Evolutionary conservation across 2,113 vertebrate genomes (phyloP).

Genomic region (Sylvietta virens): DNA sequence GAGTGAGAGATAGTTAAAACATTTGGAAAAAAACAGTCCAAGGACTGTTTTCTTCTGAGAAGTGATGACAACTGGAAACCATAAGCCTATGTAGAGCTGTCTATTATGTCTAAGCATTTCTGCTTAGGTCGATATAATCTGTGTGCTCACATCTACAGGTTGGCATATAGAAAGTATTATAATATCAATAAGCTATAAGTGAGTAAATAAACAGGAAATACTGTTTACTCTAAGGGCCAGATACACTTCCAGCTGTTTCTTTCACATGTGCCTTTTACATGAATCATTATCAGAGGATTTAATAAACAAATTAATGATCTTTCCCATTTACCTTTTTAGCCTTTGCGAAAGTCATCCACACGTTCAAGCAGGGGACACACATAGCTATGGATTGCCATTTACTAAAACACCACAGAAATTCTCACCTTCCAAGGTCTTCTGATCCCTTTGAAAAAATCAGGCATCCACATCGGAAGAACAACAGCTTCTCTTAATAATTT

Average conservation of each 20-base stretch:
- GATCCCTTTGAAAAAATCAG: conserved; percentile 85
- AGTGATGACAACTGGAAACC: background rate
- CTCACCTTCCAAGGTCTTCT: conserved; percentile 83
- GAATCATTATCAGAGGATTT: background rate
- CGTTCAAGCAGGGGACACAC: background rate
- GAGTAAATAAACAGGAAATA: background rate
- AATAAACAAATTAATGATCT: background rate
- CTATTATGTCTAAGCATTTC: background rate
- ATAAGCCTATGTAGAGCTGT: background rate
- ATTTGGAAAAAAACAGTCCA: background rate
- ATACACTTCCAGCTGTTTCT: background rate
- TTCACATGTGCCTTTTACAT: background rate
- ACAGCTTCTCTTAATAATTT: conserved; percentile 82
- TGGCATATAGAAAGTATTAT: background rate
- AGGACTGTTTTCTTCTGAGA: background rate
- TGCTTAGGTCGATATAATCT: background rate
- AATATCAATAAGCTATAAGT: background rate
- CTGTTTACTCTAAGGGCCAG: background rate
- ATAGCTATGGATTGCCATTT: background rate
- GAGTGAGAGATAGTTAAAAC: background rate
- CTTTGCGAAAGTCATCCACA: background rate
- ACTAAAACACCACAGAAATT: background rate
- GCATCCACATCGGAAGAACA: conserved; percentile 86
- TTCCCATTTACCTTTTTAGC: background rate
- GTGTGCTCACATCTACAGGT: background rate